phyloP scores from a whole-genome alignment of 2,888 invertebrate species.

The Hirtodrosophila trivittata region DNA sequence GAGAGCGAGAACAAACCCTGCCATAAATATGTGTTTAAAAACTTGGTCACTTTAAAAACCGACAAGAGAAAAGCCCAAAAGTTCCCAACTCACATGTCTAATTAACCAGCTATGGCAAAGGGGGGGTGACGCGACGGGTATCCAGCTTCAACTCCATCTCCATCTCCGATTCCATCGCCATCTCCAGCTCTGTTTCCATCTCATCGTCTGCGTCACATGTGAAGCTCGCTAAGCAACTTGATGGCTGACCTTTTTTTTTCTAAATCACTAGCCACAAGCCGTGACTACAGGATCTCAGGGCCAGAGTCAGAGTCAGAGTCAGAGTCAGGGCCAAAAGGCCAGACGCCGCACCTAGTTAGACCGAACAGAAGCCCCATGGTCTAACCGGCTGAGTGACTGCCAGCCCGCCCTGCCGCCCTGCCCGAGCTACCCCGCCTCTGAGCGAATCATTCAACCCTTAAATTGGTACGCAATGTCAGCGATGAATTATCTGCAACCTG shows the following conservation, averaged over 20 bases:
- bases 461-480: constrained; percentile 80
- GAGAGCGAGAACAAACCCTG: not conserved
- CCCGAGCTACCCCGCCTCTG: constrained; percentile 21
- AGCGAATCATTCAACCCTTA: constrained; percentile 77
- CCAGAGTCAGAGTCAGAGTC: constrained; percentile 42
- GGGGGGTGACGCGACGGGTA: not conserved
- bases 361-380: constrained; percentile 24
- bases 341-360: constrained; percentile 67
- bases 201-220: constrained; percentile 38
- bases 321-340: too few species aligned
- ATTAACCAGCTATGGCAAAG: constrained; percentile 55
- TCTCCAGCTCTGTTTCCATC: not conserved
- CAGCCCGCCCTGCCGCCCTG: constrained; percentile 20
- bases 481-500: constrained; percentile 80
- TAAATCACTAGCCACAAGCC: constrained; percentile 71
- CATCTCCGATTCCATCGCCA: not conserved
- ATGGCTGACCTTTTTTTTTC: constrained; percentile 66
- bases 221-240: constrained; percentile 56
- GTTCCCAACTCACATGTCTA: constrained; percentile 74
- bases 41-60: constrained; percentile 55
- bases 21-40: constrained; percentile 74
- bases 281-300: constrained; percentile 44
- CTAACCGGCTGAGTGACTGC: not conserved
- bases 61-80: constrained; percentile 29
- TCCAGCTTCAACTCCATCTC: not conserved